phyloP scores from a whole-genome alignment of 1,140 invertebrate species.

The Araneus ventricosus region DNA sequence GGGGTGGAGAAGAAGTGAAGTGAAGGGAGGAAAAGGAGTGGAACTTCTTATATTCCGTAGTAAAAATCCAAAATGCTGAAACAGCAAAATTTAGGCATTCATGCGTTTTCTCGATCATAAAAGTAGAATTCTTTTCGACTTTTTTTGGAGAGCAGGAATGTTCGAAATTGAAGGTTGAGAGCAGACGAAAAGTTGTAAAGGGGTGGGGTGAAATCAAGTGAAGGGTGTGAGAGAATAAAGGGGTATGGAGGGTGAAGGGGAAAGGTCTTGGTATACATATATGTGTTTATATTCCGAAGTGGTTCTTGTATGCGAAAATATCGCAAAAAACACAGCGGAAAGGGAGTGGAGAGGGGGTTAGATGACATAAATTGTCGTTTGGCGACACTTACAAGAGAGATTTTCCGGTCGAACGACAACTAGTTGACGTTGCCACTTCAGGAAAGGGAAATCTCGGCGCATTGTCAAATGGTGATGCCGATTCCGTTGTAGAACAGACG shows the following conservation, averaged over 20 bases:
- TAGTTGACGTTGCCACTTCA: slow-evolving; percentile 55
- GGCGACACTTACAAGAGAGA: slow-evolving; percentile 44
- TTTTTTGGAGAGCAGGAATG: not conserved
- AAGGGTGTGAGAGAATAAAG: slow-evolving; percentile 33
- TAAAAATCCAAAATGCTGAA: slow-evolving; percentile 64
- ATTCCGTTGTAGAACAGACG: slow-evolving; percentile 59
- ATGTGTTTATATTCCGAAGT: slow-evolving; percentile 58
- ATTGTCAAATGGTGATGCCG: slow-evolving; percentile 52
- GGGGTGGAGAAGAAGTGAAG: not conserved
- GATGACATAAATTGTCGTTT: slow-evolving; percentile 71
- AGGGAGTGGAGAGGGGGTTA: not conserved
- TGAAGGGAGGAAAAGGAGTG: not conserved
- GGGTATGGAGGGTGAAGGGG: not conserved
- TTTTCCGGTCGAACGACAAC: slow-evolving; percentile 67
- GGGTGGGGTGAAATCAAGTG: slow-evolving; percentile 28
- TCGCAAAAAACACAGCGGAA: not conserved
- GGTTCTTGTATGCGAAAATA: slow-evolving; percentile 33
- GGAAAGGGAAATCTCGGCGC: slow-evolving; percentile 1
- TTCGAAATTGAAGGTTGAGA: slow-evolving; percentile 20
- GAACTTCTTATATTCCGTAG: slow-evolving; percentile 25
- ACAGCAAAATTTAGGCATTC: slow-evolving; percentile 57
- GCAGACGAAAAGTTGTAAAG: slow-evolving; percentile 15
- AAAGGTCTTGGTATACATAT: slow-evolving; percentile 19
- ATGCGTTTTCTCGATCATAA: slow-evolving; percentile 58
- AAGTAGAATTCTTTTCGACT: not conserved